Base-by-base conservation (phyloP, 2,113 vertebrate species). In the Rhodinocichla rosea region DNA sequence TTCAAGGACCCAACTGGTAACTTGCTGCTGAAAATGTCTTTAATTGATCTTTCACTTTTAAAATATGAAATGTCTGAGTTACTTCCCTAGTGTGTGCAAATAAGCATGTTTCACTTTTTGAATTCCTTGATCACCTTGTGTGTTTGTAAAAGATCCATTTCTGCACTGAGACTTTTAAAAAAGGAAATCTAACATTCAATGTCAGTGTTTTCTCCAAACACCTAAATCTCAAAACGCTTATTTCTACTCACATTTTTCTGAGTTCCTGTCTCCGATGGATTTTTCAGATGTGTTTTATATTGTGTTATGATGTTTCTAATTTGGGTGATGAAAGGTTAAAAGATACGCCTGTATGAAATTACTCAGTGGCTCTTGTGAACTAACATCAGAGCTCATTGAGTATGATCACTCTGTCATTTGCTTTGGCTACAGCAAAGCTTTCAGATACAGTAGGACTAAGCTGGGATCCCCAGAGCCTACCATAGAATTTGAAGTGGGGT, bases 21-120 rank as follows among this genome's bases (percentile, higher is more conserved):
- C 88, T 27, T 77, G 44, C 65, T 90, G 88, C 86, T 89, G 88
- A 94, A 96, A 96, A 94, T 93, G 67, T 94, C 81, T 90, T 88
- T 63, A 90, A 83, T 7, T 93, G 83, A 83, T 96, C 76, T 67
- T 92, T 90, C 63, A 50, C 47, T 89, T 96, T 87, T 78, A 88
- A 96, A 95, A 93, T 70, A 91, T 83, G 84, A 94, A 97, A 97
- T 82, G 86, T 83, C 93, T 91, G 91, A 81, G 68, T 70, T 96
- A 70, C 94, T 96, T 96, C 96, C 97, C 94, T 75, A 77, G 92
- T 65, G 77, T 88, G 97, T 91, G 86, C 86, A 97, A 96, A 97
- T 64, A 96, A 94, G 44, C 52, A 57, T 92, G 89, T 91, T 96
- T 95, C 92, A 78, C 90, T 91, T 74, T 94, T 88, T 10, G 50